Evolutionary conservation across 2,113 vertebrate species (phyloP).

Genomic region (Equus quagga): DNA sequence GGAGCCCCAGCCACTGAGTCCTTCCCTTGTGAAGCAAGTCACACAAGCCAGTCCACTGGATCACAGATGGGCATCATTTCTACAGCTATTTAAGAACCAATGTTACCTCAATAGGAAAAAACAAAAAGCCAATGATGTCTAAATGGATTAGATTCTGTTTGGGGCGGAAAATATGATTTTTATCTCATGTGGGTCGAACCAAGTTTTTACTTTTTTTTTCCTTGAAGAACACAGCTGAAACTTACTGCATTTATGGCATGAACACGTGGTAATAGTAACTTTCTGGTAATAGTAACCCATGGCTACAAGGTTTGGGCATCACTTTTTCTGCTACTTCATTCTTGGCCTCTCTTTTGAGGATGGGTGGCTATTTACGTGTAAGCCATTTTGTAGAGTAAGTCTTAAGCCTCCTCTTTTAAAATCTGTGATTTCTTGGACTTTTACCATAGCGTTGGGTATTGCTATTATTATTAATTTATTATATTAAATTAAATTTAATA

Average conservation of each 20-base stretch:
- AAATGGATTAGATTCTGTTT: background rate
- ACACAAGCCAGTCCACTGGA: background rate
- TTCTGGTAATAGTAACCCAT: background rate
- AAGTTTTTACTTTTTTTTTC: background rate
- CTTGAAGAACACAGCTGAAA: background rate
- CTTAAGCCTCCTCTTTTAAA: background rate
- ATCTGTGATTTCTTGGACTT: slow-evolving; percentile 13
- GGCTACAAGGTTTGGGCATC: background rate
- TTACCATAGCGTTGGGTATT: background rate
- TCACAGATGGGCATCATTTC: background rate
- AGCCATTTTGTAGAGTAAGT: background rate
- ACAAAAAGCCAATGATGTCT: too few species aligned
- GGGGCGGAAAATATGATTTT: background rate
- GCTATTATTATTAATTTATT: background rate
- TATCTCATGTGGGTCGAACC: background rate
- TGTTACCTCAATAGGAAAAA: too few species aligned
- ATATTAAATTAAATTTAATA: background rate
- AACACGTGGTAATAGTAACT: background rate
- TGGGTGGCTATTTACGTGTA: background rate
- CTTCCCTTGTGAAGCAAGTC: background rate
- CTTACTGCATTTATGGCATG: background rate
- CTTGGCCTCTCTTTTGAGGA: background rate
- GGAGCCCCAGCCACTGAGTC: background rate
- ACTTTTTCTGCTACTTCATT: background rate
- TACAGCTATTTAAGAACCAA: background rate